Base-by-base conservation (phyloP, 2,888 invertebrate species). In the Metalampra italica region DNA sequence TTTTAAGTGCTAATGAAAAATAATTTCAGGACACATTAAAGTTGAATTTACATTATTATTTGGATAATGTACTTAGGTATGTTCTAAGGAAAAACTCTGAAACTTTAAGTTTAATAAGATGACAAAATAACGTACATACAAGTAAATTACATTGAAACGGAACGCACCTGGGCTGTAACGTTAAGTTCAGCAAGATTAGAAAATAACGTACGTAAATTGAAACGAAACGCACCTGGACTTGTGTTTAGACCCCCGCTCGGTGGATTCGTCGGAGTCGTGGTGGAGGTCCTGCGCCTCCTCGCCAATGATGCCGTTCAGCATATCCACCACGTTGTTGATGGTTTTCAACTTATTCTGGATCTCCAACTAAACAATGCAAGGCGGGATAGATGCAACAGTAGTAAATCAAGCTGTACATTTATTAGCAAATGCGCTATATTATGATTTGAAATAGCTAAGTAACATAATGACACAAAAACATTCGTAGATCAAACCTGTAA, bases 321-420 rank as follows among this genome's bases (percentile, higher is more conserved):
- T 96, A 71, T 96, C 96, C 68, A 97, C 95, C 15, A 96, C 96
- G 78, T 95, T 95, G 81, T 93, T 93, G 75, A 96, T 95, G 0
- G 96, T 95, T 82, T 94, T 94, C 86, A 94, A 85, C 86, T 94
- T 94, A 72, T 92, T 93, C 78, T 93, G 93, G 64, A 95, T 93
- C 90, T 95, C 94, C 75, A 92, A 91, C 95, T 94, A 90, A 60
- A 65, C 56, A 68, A 59, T 58, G 62, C 54, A 57, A 61, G 59
- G 57, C 34, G 38, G 39, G 43, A 43, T 34, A 46, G 39, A 55
- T 43, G 40, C 36, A 42, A 47, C 32, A 47, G 55, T 51, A 62
- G 49, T 62, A 54, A 57, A 59, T 48, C 42, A 64, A 66, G 65
- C 63, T 40, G 51, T 53, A 46, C 3, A 39, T 7, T 39, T 3